Base-by-base conservation (phyloP, 1,140 invertebrate species). In the Achatina immaculata region DNA sequence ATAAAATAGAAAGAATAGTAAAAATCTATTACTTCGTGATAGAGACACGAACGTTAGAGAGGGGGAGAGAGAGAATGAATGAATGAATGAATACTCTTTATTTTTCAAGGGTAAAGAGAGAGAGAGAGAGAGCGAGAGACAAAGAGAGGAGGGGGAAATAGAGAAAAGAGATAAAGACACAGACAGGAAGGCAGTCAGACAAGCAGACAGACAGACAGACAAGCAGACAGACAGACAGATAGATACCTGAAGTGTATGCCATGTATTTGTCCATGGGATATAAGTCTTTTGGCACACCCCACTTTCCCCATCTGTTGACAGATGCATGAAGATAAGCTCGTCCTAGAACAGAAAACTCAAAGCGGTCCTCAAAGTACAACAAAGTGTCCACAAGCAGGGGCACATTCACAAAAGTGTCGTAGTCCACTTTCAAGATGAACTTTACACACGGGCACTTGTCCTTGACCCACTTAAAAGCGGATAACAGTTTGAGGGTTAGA, bases 361-460 rank as follows among this genome's bases (percentile, higher is more conserved):
- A 19, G 34, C 48, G 40, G 11, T 68, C n/a, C 21, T 55, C 28
- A 48, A 69, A 34, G 45, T 72, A 81, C 28, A 62, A 28, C 31
- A 85, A 38, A 11, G 73, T 43, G 43, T 81, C 73, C 55, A 82
- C 21, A 0, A 88, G 78, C 36, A 76, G 68, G 0, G 94, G 94
- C 14, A 96, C 86, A 90, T 96, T 95, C n/a, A 96, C 93, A 62
- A 96, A 94, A 78, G 95, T 95, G 88, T 98, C 96, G 90, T 97
- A 96, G 89, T 98, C 96, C 89, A 96, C 94, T 93, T 98, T 98
- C 21, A 97, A 92, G 21, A 97, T 92, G 86, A 93, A 96, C 78
- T 93, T 91, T 0, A 68, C 21, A 21, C 69, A 4, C 34, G 92
- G 90, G 88, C 96, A 97, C 83, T 93, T 91, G 14, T 89, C 90